Evolutionary conservation across 2,113 vertebrate genomes (phyloP).

Genomic region (Casuarius casuarius): DNA sequence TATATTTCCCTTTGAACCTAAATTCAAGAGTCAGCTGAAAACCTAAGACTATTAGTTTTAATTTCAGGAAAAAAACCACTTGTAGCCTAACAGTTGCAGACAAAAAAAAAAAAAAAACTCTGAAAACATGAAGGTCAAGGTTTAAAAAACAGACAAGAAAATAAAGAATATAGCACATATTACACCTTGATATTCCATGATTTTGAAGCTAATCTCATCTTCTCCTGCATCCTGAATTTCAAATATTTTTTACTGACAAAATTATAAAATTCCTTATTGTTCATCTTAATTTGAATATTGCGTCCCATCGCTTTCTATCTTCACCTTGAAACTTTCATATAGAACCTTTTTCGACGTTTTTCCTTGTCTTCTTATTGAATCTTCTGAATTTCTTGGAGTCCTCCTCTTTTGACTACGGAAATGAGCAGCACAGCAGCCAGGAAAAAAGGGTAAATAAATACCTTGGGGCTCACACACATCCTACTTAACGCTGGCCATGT

Average conservation of each 20-base stretch:
- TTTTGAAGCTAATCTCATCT: background rate
- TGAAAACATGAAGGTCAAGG: background rate
- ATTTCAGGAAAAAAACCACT: background rate
- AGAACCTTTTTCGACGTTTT: background rate
- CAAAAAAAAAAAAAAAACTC: background rate
- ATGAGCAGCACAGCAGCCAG: background rate
- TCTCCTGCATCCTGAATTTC: background rate
- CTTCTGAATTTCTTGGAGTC: background rate
- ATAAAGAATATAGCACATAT: background rate
- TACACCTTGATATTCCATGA: background rate
- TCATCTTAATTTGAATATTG: background rate
- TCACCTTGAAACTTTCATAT: background rate
- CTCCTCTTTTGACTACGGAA: background rate
- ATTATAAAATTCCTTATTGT: background rate
- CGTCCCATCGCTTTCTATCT: background rate
- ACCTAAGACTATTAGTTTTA: background rate
- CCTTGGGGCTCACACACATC: background rate
- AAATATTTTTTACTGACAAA: background rate
- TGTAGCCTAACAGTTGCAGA: background rate
- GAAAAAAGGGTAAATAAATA: background rate
- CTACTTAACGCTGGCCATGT: background rate
- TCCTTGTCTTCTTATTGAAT: background rate
- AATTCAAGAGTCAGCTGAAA: constrained; percentile 24
- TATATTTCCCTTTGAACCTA: background rate
- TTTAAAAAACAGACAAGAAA: background rate